Percentiles rank a stretch among this genome's conserved stretches.
Conservation (phyloP, 2,113 vertebrate genomes). For the Cnemophilus loriae region DNA sequence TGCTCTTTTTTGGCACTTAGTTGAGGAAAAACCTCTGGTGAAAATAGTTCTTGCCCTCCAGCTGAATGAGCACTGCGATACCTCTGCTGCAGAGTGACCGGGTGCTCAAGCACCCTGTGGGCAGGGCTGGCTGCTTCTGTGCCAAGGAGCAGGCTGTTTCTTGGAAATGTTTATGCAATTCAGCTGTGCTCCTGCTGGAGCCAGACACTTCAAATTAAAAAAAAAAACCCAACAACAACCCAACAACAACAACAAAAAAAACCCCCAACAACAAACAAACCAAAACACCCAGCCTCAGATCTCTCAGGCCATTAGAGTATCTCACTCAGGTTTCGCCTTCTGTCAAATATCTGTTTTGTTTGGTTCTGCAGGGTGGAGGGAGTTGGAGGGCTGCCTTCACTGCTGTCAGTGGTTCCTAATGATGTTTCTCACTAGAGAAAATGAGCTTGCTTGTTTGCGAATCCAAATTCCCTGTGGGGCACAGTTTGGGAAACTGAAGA, state of each 20-base stretch:
- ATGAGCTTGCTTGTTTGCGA: conserved; percentile 24
- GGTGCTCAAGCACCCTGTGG: background rate
- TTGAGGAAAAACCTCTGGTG: background rate
- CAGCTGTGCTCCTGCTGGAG: background rate
- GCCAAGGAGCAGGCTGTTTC: conserved; percentile 4
- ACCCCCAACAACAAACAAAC: background rate
- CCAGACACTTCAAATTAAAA: background rate
- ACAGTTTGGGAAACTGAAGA: conserved; percentile 18
- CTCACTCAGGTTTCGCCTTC: background rate
- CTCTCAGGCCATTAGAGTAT: background rate
- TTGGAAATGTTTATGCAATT: conserved; percentile 29
- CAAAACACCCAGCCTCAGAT: background rate
- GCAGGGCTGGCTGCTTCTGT: background rate
- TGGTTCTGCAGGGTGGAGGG: background rate
- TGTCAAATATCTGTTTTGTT: conserved; percentile 22
- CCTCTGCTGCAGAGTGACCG: background rate
- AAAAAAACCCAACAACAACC: background rate
- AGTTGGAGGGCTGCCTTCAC: background rate
- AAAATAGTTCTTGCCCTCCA: background rate
- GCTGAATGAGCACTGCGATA: background rate
- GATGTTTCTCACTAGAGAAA: conserved; percentile 14
- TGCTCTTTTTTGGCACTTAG: background rate
- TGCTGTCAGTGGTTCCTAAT: conserved; percentile 32
- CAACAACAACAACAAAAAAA: background rate
- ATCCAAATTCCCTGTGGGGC: background rate